These are phyloP conservation scores for Drosophila percnosoma DNA, from an alignment of 2,888 invertebrate species.

Conservation along the genomic window DNA sequence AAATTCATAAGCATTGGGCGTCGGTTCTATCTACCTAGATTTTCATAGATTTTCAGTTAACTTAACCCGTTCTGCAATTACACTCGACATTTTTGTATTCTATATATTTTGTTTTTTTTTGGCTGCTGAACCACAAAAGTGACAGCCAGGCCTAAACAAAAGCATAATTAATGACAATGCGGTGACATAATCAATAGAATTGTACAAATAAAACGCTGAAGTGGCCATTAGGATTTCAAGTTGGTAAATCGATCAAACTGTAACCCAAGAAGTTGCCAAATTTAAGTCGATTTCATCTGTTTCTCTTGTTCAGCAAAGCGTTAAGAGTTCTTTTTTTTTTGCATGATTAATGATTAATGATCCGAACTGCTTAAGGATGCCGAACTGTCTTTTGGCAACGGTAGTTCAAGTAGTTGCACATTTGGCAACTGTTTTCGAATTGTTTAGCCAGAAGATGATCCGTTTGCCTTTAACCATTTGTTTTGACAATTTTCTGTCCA, in stretches of 20 bases:
- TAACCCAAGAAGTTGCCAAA: slow-evolving; percentile 42
- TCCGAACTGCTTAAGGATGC: slow-evolving; percentile 12
- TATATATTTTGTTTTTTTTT: slow-evolving; percentile 19
- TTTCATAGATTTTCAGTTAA: slow-evolving; percentile 21
- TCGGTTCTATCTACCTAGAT: slow-evolving; percentile 25
- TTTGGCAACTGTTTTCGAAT: slow-evolving; percentile 80
- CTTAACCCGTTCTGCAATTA: slow-evolving; percentile 46
- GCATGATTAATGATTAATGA: slow-evolving; percentile 71
- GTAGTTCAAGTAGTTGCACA: slow-evolving; percentile 59
- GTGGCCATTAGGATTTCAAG: slow-evolving; percentile 32
- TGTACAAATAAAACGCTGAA: slow-evolving; percentile 35
- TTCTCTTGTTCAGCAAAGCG: slow-evolving; percentile 45
- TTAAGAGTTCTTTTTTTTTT: slow-evolving; percentile 58
- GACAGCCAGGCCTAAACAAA: slow-evolving; percentile 63
- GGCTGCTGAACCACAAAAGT: slow-evolving; percentile 60
- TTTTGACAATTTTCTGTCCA: slow-evolving; percentile 54
- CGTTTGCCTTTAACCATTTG: slow-evolving; percentile 45
- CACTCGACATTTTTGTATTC: slow-evolving; percentile 38
- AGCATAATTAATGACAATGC: slow-evolving; percentile 67
- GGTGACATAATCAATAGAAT: slow-evolving; percentile 51
- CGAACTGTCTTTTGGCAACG: slow-evolving; percentile 21
- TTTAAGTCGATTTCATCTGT: slow-evolving; percentile 40
- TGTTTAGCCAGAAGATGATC: slow-evolving; percentile 49
- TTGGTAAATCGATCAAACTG: slow-evolving; percentile 53
- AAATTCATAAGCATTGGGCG: slow-evolving; percentile 73